These are phyloP conservation scores for Callosobruchus maculatus DNA, from an alignment of 2,888 invertebrate genomes.

Conservation along the genomic window DNA sequence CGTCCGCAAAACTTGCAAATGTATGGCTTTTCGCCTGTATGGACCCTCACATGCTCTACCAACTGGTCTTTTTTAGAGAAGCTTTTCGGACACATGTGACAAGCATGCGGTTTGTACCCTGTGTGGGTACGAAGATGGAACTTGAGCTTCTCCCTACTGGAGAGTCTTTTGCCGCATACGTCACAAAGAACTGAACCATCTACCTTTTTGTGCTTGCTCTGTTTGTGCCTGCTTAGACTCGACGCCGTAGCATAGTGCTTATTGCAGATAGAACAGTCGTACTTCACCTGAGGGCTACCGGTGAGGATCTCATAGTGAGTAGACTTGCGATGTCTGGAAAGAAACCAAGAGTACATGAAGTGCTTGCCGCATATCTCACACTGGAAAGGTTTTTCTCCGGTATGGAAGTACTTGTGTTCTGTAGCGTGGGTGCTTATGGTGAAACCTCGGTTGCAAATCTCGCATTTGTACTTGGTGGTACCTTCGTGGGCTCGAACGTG, in stretches of 20 bases:
- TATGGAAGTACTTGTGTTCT: conserved; percentile 48
- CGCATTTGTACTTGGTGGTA: conserved; percentile 31
- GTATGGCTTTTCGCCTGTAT: conserved; percentile 44
- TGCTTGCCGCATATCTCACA: conserved; percentile 47
- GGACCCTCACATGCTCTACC: conserved; percentile 36
- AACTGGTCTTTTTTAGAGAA: conserved; percentile 50
- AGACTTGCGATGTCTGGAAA: conserved; percentile 52
- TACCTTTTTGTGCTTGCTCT: conserved; percentile 39
- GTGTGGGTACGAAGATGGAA: conserved; percentile 43
- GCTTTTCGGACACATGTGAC: conserved; percentile 49
- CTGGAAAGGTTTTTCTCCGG: conserved; percentile 47
- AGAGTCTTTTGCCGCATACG: conserved; percentile 54
- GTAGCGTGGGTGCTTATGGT: conserved; percentile 23
- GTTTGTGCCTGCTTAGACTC: conserved; percentile 38
- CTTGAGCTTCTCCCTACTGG: conserved; percentile 43
- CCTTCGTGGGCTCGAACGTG: conserved; percentile 28
- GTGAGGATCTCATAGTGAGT: conserved; percentile 51
- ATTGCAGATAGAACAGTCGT: conserved; percentile 43
- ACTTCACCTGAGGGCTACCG: conserved; percentile 40
- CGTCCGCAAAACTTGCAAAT: conserved; percentile 40
- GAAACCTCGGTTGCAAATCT: conserved; percentile 34
- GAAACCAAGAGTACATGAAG: conserved; percentile 53
- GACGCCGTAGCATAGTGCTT: conserved; percentile 43
- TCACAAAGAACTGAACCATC: conserved; percentile 55
- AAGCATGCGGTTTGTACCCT: conserved; percentile 50